Base-by-base conservation (phyloP, 1,140 invertebrate species). In the Cotesia glomerata region DNA sequence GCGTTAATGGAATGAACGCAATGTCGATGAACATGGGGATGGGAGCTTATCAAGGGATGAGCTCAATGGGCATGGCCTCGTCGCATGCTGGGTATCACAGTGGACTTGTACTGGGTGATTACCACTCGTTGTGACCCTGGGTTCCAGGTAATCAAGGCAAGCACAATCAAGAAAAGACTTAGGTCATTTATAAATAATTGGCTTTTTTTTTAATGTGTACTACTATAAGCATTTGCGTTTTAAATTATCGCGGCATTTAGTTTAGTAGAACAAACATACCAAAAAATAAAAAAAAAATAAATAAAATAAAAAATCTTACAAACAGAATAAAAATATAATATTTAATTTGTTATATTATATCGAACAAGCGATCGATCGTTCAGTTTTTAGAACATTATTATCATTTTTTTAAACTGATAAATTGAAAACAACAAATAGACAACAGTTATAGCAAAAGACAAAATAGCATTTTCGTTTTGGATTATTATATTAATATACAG, bases 101-200 rank as follows among this genome's bases (percentile, higher is more conserved):
- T 74, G 84, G 84, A 35, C 77, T 87, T 59, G 86, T 87, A 59
- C 78, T 87, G 70, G 85, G 85, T 51, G 85, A 87, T 51, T 87
- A 87, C 73, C 86, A 87, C 62, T 84, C 85, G 70, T 87, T 87
- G 85, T 87, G 86, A 87, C 85, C 84, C 82, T 86, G 86, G 86
- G 78, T 80, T 76, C 84, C 79, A 68, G 79, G 78, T 58, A 84
- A 76, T 67, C 83, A 84, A 75, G 73, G 79, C 70, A 86, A 86
- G 75, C 82, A 82, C 62, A 84, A 82, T 71, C 83, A 84, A 76
- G 84, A 86, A 79, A 85, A 85, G 76, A 84, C 83, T 76, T 85
- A 84, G 80, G 59, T 75, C 77, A 58, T 54, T 69, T 54, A 14
- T 49, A 32, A 39, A 64, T 63, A 45, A 35, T 49, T 70, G 39